phyloP scores from a whole-genome alignment of 2,888 invertebrate genomes.

The Brachyopa scutellaris region DNA sequence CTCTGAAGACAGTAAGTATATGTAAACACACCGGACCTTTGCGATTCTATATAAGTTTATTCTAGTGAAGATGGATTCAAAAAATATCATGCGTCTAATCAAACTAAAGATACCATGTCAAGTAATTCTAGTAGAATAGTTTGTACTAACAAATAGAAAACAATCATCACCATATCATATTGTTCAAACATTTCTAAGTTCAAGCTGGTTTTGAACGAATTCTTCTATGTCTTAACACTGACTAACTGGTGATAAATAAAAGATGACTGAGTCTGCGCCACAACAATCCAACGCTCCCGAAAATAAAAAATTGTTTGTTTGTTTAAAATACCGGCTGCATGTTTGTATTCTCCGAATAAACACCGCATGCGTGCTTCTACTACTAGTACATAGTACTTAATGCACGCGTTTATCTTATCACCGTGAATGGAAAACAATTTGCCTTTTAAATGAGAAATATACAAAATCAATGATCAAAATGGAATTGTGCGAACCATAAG shows the following conservation, averaged over 20 bases:
- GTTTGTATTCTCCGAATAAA: constrained; percentile 17
- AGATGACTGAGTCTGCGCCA: constrained; percentile 51
- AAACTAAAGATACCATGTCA: too few species aligned
- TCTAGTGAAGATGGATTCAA: too few species aligned
- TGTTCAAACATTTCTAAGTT: not conserved
- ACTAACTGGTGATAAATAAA: constrained; percentile 21
- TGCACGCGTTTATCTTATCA: constrained; percentile 44
- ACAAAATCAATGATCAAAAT: constrained; percentile 35
- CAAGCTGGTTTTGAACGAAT: not conserved
- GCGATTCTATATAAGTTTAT: too few species aligned
- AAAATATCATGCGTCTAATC: too few species aligned
- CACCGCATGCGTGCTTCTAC: not conserved
- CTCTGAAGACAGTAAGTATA: too few species aligned
- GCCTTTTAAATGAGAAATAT: not conserved
- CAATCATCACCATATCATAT: too few species aligned
- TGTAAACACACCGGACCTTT: too few species aligned
- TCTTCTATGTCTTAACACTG: constrained; percentile 15
- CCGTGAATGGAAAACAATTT: constrained; percentile 9
- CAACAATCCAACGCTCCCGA: constrained; percentile 34
- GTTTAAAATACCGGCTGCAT: constrained; percentile 36
- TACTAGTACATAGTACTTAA: not conserved
- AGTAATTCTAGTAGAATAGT: too few species aligned
- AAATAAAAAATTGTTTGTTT: too few species aligned
- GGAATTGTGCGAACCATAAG: not conserved
- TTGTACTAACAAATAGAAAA: too few species aligned